Base-by-base conservation (phyloP, 2,888 invertebrate genomes). In the Calameuta idolon region DNA sequence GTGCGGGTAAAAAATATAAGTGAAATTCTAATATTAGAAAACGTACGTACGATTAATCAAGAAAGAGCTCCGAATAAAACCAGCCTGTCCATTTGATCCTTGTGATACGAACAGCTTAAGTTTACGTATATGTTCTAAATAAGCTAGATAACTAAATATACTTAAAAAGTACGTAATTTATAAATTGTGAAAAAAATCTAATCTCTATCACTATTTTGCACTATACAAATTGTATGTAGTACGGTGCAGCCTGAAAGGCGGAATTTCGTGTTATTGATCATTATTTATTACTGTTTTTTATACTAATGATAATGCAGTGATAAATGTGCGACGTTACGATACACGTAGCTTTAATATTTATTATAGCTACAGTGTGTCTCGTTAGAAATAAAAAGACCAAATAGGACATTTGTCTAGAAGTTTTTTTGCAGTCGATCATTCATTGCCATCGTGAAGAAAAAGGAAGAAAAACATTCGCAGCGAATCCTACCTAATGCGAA, bases 401-500 rank as follows among this genome's bases (percentile, higher is more conserved):
- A 23, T 9, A 55, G 55, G 23, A 15, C 55, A 55, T 55, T 55
- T 55, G 23, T 55, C 55, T 23, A 23, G 55, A 55, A 55, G 23
- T 23, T 55, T 40, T 23, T 23, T 55, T 55, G 23, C 1, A 55
- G 23, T 55, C 55, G 23, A 5, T 55, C 55, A 55, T 23, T 55
- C 55, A 55, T 55, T 71, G 35, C 69, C 3, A 35, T 55, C 74
- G 31, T 34, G n/a, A 33, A 69, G 33, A 23, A 31, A 35, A 11
- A 34, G 33, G 12, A 76, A 76, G 35, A 31, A 34, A 34, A 35
- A 69, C 37, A 12, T 69, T 75, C 73, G 77, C 76, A 77, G 80
- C 80, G 83, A 80, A 83, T 85, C 81, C 71, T 79, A 74, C 82
- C 84, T 86, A 86, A 87, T 86, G 84, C 81, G 79, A 76, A 79